phyloP scores from a whole-genome alignment of 1,140 invertebrate genomes.

The Aphaenogaster floridana region DNA sequence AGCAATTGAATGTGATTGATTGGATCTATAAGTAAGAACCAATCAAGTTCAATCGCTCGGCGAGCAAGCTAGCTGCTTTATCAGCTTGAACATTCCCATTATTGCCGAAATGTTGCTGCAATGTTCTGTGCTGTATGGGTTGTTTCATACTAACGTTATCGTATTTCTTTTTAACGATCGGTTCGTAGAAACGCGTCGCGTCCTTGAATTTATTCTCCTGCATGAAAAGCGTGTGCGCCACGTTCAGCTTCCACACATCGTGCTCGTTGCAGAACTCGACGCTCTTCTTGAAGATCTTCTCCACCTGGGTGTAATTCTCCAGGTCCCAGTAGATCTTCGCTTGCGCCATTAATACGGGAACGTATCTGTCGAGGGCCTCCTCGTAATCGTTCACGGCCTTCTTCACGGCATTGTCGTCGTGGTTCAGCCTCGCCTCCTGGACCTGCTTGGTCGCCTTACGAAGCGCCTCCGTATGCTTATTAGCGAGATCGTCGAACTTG shows the following conservation, averaged over 20 bases:
- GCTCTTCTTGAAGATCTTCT: conserved; percentile 98
- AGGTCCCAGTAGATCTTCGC: conserved; percentile 99
- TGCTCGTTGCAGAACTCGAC: conserved; percentile 99
- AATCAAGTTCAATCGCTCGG: too few species aligned
- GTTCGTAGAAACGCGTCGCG: conserved; percentile 99
- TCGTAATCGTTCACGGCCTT: conserved; percentile 97
- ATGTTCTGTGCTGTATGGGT: too few species aligned
- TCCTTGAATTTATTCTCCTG: conserved; percentile 99
- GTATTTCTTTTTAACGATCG: conserved; percentile 98
- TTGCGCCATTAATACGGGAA: conserved; percentile 99
- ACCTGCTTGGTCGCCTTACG: conserved; percentile 97
- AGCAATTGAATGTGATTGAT: too few species aligned
- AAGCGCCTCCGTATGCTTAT: conserved; percentile 95
- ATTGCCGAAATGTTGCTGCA: too few species aligned
- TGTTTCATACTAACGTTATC: conserved; percentile 91
- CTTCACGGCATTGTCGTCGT: conserved; percentile 96
- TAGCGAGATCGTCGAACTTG: conserved; percentile 98
- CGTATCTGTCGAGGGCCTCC: conserved; percentile 95
- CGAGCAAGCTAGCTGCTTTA: too few species aligned
- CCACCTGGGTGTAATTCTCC: conserved; percentile 98
- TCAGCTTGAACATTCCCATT: too few species aligned
- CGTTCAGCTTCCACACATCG: conserved; percentile 98
- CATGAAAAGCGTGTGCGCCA: conserved; percentile 99
- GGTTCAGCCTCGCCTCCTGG: conserved; percentile 95
- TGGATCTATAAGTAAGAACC: too few species aligned